Conservation (phyloP, 2,888 invertebrate genomes). For the Orthosia gracilis region DNA sequence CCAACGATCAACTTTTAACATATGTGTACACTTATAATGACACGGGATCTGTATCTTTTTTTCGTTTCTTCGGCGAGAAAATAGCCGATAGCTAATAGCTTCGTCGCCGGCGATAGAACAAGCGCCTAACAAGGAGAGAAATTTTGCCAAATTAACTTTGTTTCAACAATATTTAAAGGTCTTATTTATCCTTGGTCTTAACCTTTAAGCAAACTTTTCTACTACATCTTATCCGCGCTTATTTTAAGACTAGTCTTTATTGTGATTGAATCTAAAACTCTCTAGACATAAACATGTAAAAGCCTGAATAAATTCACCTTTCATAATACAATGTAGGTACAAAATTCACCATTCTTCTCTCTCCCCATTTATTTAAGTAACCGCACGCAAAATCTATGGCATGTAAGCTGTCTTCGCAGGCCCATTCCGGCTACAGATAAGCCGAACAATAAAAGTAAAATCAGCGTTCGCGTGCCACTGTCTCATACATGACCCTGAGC, state of each 20-base stretch:
- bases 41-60: no score
- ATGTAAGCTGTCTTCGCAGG: conserved; percentile 54
- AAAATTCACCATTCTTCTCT: conserved; percentile 2
- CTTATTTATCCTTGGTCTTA: conserved; percentile 5
- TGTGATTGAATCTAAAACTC: background rate
- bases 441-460: conserved; percentile 67
- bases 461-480: conserved; percentile 72
- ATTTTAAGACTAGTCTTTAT: background rate
- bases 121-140: background rate
- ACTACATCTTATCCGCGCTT: background rate
- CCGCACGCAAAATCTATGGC: conserved; percentile 48
- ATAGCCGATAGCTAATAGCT: no score
- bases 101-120: no score
- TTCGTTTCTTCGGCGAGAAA: no score
- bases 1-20: no score
- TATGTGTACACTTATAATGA: no score
- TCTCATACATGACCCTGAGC: conserved; percentile 75
- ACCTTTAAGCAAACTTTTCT: background rate
- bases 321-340: conserved; percentile 1
- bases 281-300: background rate
- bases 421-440: conserved; percentile 52
- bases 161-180: background rate
- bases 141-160: background rate
- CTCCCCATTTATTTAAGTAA: conserved; percentile 37
- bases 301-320: background rate